These are phyloP conservation scores for Epicauta chinensis DNA, from an alignment of 1,140 invertebrate genomes.

Conservation along the genomic window DNA sequence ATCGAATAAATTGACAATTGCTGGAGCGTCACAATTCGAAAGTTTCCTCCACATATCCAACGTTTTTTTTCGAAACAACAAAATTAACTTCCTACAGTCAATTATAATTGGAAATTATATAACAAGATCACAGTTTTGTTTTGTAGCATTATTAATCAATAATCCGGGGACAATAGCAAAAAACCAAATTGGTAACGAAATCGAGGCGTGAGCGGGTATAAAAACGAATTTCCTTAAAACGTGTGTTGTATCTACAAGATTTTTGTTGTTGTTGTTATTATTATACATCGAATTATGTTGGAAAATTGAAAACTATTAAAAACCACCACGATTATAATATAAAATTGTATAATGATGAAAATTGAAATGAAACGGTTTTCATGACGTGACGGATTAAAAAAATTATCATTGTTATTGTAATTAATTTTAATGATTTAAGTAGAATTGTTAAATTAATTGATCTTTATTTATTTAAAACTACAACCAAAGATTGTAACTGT, in stretches of 20 bases:
- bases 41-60: too few relatives aligned
- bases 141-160: constrained; percentile 6
- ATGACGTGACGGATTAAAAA: constrained; percentile 14
- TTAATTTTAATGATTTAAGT: constrained; percentile 15
- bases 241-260: too few relatives aligned
- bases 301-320: too few relatives aligned
- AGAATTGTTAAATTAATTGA: constrained; percentile 15
- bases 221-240: too few relatives aligned
- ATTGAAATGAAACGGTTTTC: constrained; percentile 12
- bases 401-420: constrained; percentile 16
- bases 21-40: too few relatives aligned
- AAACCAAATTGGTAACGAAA: neutral
- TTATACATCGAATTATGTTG: too few relatives aligned
- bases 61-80: neutral
- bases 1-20: too few relatives aligned
- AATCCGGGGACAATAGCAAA: neutral
- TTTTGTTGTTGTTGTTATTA: too few relatives aligned
- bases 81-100: constrained; percentile 1
- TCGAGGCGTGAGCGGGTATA: neutral
- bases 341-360: constrained; percentile 11
- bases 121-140: neutral
- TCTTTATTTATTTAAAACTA: constrained; percentile 3
- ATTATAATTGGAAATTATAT: constrained; percentile 1
- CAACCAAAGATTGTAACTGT: neutral
- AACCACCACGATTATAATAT: constrained; percentile 3